Conservation (phyloP, 1,140 invertebrate species). For the Drosophila baimaii region DNA sequence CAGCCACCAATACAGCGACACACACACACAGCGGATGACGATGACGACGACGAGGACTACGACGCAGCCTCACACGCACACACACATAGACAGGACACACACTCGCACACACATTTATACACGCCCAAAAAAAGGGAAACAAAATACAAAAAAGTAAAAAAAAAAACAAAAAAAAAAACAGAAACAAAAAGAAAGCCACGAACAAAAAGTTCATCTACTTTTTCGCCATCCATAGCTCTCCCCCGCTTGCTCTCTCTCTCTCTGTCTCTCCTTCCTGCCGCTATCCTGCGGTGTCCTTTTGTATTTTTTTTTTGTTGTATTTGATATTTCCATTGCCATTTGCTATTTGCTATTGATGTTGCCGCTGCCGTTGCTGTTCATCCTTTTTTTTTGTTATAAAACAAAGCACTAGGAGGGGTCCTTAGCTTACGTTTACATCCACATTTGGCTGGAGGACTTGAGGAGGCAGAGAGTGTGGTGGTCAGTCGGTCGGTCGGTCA, state of each 20-base stretch:
- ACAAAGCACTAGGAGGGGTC: slow-evolving; percentile 32
- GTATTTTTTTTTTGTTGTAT: background rate
- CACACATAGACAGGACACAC: slow-evolving; percentile 21
- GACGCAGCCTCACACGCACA: slow-evolving; percentile 51
- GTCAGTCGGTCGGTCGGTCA: background rate
- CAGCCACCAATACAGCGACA: slow-evolving; percentile 48
- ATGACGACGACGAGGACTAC: too few species aligned
- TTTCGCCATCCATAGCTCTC: slow-evolving; percentile 36
- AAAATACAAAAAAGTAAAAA: slow-evolving; percentile 17
- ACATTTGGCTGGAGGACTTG: slow-evolving; percentile 11
- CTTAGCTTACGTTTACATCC: slow-evolving; percentile 48
- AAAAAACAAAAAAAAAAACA: slow-evolving; percentile 27
- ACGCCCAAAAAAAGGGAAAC: slow-evolving; percentile 34
- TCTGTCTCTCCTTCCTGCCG: background rate
- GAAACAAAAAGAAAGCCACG: slow-evolving; percentile 25
- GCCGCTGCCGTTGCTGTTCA: slow-evolving; percentile 12
- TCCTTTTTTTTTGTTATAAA: slow-evolving; percentile 53
- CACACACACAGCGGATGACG: slow-evolving; percentile 21
- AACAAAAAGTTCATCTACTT: slow-evolving; percentile 43
- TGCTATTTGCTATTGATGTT: background rate
- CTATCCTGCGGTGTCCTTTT: background rate
- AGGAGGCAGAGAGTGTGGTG: background rate
- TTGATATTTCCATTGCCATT: slow-evolving; percentile 7
- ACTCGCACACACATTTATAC: slow-evolving; percentile 33
- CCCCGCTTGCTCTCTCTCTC: slow-evolving; percentile 7